These are phyloP conservation scores for Cuniculus paca DNA, from an alignment of 2,797 vertebrate genomes.

Conservation along the genomic window DNA sequence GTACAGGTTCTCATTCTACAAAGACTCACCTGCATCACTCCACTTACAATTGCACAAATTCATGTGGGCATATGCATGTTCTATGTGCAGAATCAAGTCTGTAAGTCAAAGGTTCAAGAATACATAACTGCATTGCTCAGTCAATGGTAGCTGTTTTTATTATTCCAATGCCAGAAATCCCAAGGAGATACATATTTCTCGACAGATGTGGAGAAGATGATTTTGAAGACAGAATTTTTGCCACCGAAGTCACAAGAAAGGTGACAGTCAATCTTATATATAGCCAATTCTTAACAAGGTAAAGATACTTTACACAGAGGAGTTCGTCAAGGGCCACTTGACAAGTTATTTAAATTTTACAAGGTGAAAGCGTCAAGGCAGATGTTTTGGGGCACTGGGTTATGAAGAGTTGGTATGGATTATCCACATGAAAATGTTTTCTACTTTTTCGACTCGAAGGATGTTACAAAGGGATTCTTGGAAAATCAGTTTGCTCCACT, in stretches of 20 bases:
- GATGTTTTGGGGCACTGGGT: background rate
- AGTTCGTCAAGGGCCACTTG: constrained; percentile 3
- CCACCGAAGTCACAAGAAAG: background rate
- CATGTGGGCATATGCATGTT: background rate
- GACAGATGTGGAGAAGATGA: background rate
- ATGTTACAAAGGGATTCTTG: background rate
- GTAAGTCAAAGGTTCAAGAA: background rate
- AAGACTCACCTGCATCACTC: background rate
- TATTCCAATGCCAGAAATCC: constrained; percentile 41
- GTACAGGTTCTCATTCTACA: background rate
- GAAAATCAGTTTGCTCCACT: constrained; percentile 34
- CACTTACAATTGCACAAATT: background rate
- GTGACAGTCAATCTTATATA: background rate
- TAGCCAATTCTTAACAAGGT: background rate
- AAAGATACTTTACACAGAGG: background rate
- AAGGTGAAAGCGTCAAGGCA: background rate
- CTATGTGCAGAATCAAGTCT: background rate
- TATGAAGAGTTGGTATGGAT: background rate
- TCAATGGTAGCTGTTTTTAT: background rate
- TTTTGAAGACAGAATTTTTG: constrained; percentile 2
- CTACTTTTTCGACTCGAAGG: constrained; percentile 28
- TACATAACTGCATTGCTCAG: background rate
- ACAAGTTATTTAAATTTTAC: constrained; percentile 15
- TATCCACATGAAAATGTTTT: constrained; percentile 30
- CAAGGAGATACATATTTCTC: background rate